Conservation (phyloP, 2,888 invertebrate genomes). For the Miltochrista miniata region DNA sequence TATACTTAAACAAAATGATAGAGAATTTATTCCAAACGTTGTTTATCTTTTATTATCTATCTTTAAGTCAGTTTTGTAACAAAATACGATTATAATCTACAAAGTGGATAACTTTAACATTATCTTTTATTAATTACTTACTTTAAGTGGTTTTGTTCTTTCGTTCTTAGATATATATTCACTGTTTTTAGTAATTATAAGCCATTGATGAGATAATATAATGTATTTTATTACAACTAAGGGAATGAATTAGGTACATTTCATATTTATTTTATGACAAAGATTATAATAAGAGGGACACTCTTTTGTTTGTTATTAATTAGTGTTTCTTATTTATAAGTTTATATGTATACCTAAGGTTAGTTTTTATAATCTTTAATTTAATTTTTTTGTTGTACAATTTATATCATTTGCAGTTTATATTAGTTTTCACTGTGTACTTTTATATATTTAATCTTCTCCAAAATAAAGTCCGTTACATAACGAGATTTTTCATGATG, state of each 20-base stretch:
- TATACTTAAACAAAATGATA: not conserved
- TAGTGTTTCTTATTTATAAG: not conserved
- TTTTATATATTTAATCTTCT: no score
- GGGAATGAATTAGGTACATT: not conserved
- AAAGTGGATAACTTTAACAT: no score
- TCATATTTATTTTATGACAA: not conserved
- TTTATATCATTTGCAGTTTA: no score
- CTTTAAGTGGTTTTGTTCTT: not conserved
- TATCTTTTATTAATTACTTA: not conserved
- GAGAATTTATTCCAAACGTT: not conserved
- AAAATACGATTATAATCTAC: slow-evolving; percentile 13
- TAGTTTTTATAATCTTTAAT: not conserved
- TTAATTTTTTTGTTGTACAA: not conserved
- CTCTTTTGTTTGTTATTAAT: not conserved
- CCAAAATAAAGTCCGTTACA: not conserved
- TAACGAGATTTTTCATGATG: slow-evolving; percentile 27
- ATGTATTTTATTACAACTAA: not conserved
- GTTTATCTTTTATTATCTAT: not conserved
- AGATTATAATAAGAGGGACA: not conserved
- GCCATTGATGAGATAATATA: not conserved
- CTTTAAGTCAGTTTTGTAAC: not conserved
- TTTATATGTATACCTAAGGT: not conserved
- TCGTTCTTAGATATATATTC: not conserved
- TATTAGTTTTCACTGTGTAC: not conserved
- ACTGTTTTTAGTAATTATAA: not conserved